Percentiles rank a stretch among this genome's conserved stretches.
Conservation (phyloP, 2,113 vertebrate genomes). For the Trachemys scripta region DNA sequence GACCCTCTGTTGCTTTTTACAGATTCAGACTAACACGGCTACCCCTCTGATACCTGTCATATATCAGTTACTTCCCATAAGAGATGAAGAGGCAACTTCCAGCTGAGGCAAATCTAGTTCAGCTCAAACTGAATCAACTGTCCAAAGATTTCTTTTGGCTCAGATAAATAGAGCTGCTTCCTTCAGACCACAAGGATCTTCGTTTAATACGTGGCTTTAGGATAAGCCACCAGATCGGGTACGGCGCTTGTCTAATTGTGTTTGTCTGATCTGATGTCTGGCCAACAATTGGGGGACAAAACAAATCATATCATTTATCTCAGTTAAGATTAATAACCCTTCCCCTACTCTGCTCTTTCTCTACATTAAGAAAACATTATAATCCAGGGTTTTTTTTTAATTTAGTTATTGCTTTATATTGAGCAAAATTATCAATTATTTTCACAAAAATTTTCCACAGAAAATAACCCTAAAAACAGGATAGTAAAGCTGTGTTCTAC, state of each 20-base stretch:
- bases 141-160: background rate
- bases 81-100: background rate
- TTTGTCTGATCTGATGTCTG: background rate
- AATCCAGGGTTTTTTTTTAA: accelerated
- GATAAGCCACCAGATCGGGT: background rate
- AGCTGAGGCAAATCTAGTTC: background rate
- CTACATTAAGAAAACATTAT: background rate
- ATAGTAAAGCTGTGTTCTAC: background rate
- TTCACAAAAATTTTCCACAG: accelerated
- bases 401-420: accelerated
- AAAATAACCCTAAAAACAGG: background rate
- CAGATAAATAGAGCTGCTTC: background rate
- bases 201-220: background rate
- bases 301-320: background rate
- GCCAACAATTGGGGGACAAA: background rate
- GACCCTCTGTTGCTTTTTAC: too few relatives aligned
- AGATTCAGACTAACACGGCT: too few relatives aligned
- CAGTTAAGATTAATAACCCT: background rate
- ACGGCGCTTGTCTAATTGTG: background rate
- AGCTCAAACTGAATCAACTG: background rate
- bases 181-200: background rate
- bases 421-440: accelerated
- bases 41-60: background rate
- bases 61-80: background rate
- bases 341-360: background rate